Percentiles rank a stretch among this genome's conserved stretches.
phyloP scores from a whole-genome alignment of 30 jellyfish, hydroid and myxozoan genomes.

The Nemopilema nomurai region DNA sequence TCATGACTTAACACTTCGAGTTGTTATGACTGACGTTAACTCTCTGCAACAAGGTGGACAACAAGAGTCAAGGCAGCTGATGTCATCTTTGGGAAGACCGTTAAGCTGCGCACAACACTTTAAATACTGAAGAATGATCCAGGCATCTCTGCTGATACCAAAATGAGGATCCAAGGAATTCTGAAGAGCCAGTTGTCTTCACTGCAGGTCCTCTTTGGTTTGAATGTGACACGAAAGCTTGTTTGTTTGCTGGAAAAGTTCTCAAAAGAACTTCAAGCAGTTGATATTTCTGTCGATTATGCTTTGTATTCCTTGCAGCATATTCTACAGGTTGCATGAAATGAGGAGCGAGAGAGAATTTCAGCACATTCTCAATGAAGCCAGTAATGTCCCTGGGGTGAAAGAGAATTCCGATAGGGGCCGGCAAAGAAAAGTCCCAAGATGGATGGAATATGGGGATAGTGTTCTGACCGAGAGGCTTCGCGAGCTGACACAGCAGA shows the following conservation, averaged over 20 bases:
- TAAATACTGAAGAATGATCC: neutral
- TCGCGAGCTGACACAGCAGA: slow-evolving; percentile 4
- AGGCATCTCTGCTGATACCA: slow-evolving; percentile 25
- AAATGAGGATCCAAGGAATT: slow-evolving; percentile 27
- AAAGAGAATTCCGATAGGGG: slow-evolving; percentile 7
- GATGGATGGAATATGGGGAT: neutral
- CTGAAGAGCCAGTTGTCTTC: slow-evolving; percentile 62
- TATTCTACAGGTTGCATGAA: slow-evolving; percentile 45
- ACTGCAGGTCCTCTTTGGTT: slow-evolving; percentile 39
- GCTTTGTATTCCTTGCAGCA: slow-evolving; percentile 55
- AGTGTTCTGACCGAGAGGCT: slow-evolving; percentile 7
- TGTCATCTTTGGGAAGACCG: slow-evolving; percentile 3
- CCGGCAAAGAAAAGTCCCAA: slow-evolving; percentile 18
- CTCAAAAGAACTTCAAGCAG: slow-evolving; percentile 52
- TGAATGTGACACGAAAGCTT: slow-evolving; percentile 51
- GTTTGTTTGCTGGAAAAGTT: slow-evolving; percentile 34
- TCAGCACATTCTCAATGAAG: slow-evolving; percentile 52
- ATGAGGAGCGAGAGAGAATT: slow-evolving; percentile 45
- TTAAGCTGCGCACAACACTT: slow-evolving; percentile 2
- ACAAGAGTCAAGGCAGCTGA: no score
- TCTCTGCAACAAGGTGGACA: no score
- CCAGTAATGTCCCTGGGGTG: slow-evolving; percentile 17
- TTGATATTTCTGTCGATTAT: slow-evolving; percentile 56
- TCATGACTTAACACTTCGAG: no score
- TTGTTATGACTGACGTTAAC: no score